Base-by-base conservation (phyloP, 2,113 vertebrate genomes). In the Epinephelus cyanopodus region DNA sequence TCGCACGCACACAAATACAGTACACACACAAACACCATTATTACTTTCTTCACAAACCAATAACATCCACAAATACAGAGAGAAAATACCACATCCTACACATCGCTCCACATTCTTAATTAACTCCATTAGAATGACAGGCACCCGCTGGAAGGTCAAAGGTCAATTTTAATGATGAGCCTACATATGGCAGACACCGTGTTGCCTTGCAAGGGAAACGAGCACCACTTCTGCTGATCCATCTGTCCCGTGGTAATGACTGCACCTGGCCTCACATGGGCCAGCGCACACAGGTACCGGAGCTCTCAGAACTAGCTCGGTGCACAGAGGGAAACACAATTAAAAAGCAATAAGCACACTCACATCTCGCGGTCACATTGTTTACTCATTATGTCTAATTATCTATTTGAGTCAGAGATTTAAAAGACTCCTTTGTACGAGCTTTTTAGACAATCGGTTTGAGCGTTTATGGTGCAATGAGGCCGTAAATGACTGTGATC, bases 161-260 rank as follows among this genome's bases (percentile, higher is more conserved):
- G 92, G 85, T 93, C 82, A 82, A 37, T 91, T 93, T 93, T 94
- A 93, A 93, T 93, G 93, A 94, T 75, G 89, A 84, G 90, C 74
- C 83, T 90, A 69, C 93, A 94, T 93, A 95, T 93, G 93, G 91
- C 86, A 75, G 84, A 77, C 70, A 88, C 88, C 77, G 45, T 74
- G 86, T 83, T 83, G 82, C 80, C 87, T 84, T 82, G 91, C 86
- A 81, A 87, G 75, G 58, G 74, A 87, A 89, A 86, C 72, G 66
- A 89, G 83, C 57, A 2, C 58, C 74, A 33, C 87, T 87, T 89
- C 90, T 91, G 92, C 90, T 80, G 83, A 89, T 90, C 91, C 92
- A 92, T 94, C 93, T 94, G 94, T 90, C 89, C 86, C 84, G 66
- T 90, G 82, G 90, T 92, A 93, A 94, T 93, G 92, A 92, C 87